A percentile compares a stretch with the other conserved stretches of the same genome.
Evolutionary conservation across 2,797 vertebrate species (phyloP).

Genomic region (Sciaenops ocellatus): DNA sequence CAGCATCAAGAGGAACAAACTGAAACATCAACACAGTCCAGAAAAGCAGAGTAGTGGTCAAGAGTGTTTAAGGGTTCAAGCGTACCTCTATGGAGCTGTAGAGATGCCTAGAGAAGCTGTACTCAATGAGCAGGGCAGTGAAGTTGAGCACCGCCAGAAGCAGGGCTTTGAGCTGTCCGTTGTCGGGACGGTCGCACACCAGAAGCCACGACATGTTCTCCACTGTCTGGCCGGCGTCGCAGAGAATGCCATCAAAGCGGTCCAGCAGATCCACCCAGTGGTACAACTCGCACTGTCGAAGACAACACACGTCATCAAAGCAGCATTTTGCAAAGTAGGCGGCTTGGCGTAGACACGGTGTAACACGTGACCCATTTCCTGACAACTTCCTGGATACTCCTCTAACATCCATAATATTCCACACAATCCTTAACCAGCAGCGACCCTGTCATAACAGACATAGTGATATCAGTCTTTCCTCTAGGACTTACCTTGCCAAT

Average conservation of each 20-base stretch:
- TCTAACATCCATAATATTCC: not conserved
- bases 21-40: slow-evolving; percentile 12
- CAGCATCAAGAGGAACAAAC: too few species aligned
- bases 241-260: slow-evolving; percentile 96
- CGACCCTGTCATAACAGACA: not conserved
- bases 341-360: not conserved
- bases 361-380: not conserved
- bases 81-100: slow-evolving; percentile 98
- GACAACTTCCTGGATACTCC: not conserved
- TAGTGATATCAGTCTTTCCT: not conserved
- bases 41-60: not conserved
- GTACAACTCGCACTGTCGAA: slow-evolving; percentile 94
- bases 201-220: slow-evolving; percentile 98
- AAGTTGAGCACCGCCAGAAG: slow-evolving; percentile 97
- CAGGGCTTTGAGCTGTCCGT: slow-evolving; percentile 94
- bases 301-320: not conserved
- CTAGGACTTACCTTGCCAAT: slow-evolving; percentile 92
- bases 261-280: slow-evolving; percentile 98
- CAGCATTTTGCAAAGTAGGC: not conserved
- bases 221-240: slow-evolving; percentile 96
- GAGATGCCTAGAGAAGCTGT: slow-evolving; percentile 97
- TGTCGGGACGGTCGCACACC: slow-evolving; percentile 93
- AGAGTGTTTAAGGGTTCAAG: not conserved
- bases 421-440: not conserved
- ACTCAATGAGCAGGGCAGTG: slow-evolving; percentile 97